phyloP scores from a whole-genome alignment of 2,888 invertebrate species.

The Hirtodrosophila trivittata region DNA sequence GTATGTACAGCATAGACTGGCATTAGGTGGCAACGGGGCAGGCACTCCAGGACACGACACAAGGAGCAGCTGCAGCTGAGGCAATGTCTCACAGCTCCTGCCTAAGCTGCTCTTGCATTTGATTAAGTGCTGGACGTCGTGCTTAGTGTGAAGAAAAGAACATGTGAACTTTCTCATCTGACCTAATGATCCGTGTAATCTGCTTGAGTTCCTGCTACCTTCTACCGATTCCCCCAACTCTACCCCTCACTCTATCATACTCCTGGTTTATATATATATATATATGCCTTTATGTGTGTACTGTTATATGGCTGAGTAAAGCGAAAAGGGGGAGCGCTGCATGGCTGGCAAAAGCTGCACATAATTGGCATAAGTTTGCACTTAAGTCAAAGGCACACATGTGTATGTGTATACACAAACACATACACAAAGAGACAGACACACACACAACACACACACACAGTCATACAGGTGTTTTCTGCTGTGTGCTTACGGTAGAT shows the following conservation, averaged over 20 bases:
- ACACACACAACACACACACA: background rate
- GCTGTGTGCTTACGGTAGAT: slow-evolving; percentile 62
- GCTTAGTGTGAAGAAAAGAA: slow-evolving; percentile 55
- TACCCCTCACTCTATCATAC: background rate
- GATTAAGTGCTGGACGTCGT: slow-evolving; percentile 72
- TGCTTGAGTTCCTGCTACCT: slow-evolving; percentile 35
- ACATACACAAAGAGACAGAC: background rate
- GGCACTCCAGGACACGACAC: background rate
- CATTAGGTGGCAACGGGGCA: background rate
- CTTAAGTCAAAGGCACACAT: slow-evolving; percentile 64
- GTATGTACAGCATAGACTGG: background rate
- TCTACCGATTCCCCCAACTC: background rate
- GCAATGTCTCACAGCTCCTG: slow-evolving; percentile 18
- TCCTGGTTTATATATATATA: background rate
- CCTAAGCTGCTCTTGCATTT: slow-evolving; percentile 53
- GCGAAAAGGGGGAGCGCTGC: slow-evolving; percentile 21
- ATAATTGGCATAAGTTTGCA: slow-evolving; percentile 76
- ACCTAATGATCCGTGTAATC: slow-evolving; percentile 76
- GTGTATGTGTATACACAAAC: slow-evolving; percentile 6
- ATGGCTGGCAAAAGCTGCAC: slow-evolving; percentile 53
- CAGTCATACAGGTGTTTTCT: slow-evolving; percentile 20
- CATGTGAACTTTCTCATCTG: slow-evolving; percentile 74
- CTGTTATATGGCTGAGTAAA: slow-evolving; percentile 14
- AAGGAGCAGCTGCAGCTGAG: slow-evolving; percentile 21
- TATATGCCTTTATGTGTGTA: background rate